A percentile compares a stretch with the other conserved stretches of the same genome.
Conservation (phyloP, 2,797 vertebrate species). For the Gymnodraco acuticeps region DNA sequence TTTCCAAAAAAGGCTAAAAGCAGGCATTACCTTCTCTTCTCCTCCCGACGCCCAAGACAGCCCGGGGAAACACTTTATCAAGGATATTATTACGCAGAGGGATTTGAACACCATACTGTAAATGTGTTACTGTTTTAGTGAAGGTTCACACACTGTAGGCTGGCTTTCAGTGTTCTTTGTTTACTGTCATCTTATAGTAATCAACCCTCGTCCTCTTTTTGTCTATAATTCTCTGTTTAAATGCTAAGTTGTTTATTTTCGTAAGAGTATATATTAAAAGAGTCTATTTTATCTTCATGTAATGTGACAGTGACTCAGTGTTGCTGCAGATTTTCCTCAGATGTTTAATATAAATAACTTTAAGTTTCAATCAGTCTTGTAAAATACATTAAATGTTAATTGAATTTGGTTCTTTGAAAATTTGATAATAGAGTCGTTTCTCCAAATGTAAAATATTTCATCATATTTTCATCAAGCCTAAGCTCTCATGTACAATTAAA, state of each 20-base stretch:
- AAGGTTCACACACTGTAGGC: not conserved
- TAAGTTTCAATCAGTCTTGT: not conserved
- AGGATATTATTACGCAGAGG: slow-evolving; percentile 24
- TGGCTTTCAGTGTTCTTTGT: slow-evolving; percentile 40
- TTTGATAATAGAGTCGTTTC: slow-evolving; percentile 42
- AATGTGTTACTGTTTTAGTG: not conserved
- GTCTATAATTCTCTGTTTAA: slow-evolving; percentile 1
- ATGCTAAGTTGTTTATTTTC: not conserved
- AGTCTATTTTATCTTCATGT: slow-evolving; percentile 8
- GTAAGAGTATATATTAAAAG: slow-evolving; percentile 6
- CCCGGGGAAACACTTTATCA: slow-evolving; percentile 40
- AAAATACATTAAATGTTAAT: slow-evolving; percentile 2
- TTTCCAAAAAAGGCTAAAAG: slow-evolving; percentile 28
- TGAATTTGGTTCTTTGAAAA: slow-evolving; percentile 35
- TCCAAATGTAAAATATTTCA: slow-evolving; percentile 8
- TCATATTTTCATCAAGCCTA: slow-evolving; percentile 38
- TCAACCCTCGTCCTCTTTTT: slow-evolving; percentile 5
- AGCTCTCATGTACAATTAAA: slow-evolving; percentile 23
- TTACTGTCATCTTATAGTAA: slow-evolving; percentile 13
- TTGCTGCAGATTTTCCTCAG: slow-evolving; percentile 12
- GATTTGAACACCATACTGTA: not conserved
- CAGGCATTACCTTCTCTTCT: too few species aligned
- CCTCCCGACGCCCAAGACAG: slow-evolving; percentile 29
- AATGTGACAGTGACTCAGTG: not conserved
- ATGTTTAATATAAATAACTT: slow-evolving; percentile 35